phyloP scores from a whole-genome alignment of 1,140 invertebrate species.

The Drosophila albomicans region DNA sequence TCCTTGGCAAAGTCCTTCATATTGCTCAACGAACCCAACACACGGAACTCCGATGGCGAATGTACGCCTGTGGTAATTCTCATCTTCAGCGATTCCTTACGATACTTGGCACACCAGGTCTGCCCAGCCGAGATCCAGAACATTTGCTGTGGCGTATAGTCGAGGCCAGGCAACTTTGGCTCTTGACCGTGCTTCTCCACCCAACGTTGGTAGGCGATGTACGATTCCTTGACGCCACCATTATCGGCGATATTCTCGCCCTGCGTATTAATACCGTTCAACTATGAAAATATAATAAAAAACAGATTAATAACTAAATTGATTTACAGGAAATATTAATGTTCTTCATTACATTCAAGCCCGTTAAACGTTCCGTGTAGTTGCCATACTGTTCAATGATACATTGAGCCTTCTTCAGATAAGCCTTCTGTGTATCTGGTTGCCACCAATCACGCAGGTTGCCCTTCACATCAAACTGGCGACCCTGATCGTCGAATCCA shows the following conservation, averaged over 20 bases:
- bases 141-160: conserved; percentile 90
- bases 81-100: conserved; percentile 89
- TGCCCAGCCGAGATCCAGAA: conserved; percentile 89
- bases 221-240: conserved; percentile 94
- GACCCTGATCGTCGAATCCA: conserved; percentile 95
- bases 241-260: conserved; percentile 97
- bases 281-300: conserved; percentile 85
- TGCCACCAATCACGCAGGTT: conserved; percentile 95
- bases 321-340: background rate
- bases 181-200: conserved; percentile 88
- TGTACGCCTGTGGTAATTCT: conserved; percentile 91
- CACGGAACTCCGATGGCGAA: conserved; percentile 92
- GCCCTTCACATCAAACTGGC: conserved; percentile 96
- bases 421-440: conserved; percentile 90
- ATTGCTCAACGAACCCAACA: conserved; percentile 95
- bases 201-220: conserved; percentile 92
- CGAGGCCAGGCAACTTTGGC: conserved; percentile 88
- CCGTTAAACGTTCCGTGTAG: conserved; percentile 90
- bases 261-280: conserved; percentile 95
- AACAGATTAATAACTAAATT: background rate
- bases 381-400: conserved; percentile 96
- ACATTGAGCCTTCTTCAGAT: conserved; percentile 91
- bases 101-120: conserved; percentile 87
- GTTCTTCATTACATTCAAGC: conserved; percentile 87
- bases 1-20: conserved; percentile 94